These are phyloP conservation scores for Clarias platycephalus DNA, from an alignment of 2,797 vertebrate genomes.

Conservation along the genomic window DNA sequence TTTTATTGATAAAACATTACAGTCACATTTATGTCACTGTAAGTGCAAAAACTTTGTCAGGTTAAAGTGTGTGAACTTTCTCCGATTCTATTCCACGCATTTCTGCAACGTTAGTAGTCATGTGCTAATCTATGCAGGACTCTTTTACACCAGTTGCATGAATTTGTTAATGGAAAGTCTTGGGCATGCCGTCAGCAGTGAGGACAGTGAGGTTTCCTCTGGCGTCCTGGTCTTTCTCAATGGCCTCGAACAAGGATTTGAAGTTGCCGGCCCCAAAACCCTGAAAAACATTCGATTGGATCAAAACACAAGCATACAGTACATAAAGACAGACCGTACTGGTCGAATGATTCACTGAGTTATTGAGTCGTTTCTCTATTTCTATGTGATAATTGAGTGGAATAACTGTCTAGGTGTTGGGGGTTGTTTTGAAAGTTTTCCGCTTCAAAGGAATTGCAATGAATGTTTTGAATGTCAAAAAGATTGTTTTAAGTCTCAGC, in stretches of 20 bases:
- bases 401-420: neutral
- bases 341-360: neutral
- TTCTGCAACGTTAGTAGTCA: neutral
- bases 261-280: slow-evolving; percentile 86
- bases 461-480: slow-evolving; percentile 33
- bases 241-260: slow-evolving; percentile 85
- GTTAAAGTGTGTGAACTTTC: neutral
- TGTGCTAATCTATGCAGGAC: too few species aligned
- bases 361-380: neutral
- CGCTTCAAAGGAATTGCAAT: slow-evolving; percentile 35
- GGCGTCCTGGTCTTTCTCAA: slow-evolving; percentile 82
- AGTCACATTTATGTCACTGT: neutral
- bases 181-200: slow-evolving; percentile 64
- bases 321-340: neutral
- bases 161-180: slow-evolving; percentile 68
- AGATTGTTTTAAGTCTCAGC: slow-evolving; percentile 38
- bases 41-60: slow-evolving; percentile 10
- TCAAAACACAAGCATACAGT: slow-evolving; percentile 14
- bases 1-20: slow-evolving; percentile 55
- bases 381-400: slow-evolving; percentile 6
- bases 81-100: neutral
- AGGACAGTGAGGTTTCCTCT: slow-evolving; percentile 78
- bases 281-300: slow-evolving; percentile 65
- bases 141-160: neutral
- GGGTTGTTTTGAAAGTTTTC: slow-evolving; percentile 39